Base-by-base conservation (phyloP, 2,113 vertebrate genomes). In the Aramus guarauna region DNA sequence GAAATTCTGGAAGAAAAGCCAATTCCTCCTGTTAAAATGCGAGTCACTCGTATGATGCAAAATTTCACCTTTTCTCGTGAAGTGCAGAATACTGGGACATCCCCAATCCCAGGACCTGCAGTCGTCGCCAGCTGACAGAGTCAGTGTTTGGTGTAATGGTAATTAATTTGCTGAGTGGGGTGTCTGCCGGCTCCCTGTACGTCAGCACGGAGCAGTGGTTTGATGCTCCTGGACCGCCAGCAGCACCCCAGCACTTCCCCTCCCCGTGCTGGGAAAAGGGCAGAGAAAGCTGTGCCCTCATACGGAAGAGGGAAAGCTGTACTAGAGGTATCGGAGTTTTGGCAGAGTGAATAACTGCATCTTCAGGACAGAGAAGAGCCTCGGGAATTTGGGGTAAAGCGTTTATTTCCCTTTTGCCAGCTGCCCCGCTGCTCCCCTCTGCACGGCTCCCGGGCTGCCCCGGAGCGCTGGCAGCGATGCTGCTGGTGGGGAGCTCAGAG, bases 391-490 rank as follows among this genome's bases (percentile, higher is more conserved):
- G 39, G 30, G 20, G 16, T 62, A 36, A 45, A 45, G 13, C 7
- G 11, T 8, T 8, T 29, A 19, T 37, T 67, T 59, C 14, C 37
- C 11, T 27, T 17, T 41, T 50, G 43, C 50, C 20, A 52, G 52
- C 45, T 59, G 43, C 16, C 36, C 29, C 0, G 5, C 24, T 39
- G 53, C 24, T 83, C 32, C 47, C 20, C 21, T 12, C 52, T 12
- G 36, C 32, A 34, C 0, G 5, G 43, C 14, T 79, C 24, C 59
- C 30, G 52, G 29, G 23, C 23, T 75, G 14, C n/a, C 82, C 19
- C 0, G 3, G 36, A 41, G 15, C 0, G 1, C 72, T 36, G 45
- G 63, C 53, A 43, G 45, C 1, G 1, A 16, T 45, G 64, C 55
- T 23, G 64, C 74, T 62, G 56, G 55, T 36, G 84, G 63, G 63